Base-by-base conservation (phyloP, 2,113 vertebrate genomes). In the Zingel zingel region DNA sequence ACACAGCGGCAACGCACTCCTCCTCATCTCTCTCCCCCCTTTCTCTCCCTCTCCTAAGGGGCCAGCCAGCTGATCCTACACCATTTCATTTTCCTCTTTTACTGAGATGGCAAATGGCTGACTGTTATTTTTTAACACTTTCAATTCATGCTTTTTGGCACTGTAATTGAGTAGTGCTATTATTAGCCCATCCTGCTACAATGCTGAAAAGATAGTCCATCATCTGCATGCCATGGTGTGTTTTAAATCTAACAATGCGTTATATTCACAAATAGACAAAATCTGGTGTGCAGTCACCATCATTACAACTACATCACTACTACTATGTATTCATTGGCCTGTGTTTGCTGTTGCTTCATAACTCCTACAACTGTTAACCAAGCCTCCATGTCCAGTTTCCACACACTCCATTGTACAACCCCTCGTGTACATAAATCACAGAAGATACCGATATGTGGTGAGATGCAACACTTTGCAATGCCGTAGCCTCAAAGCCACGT, bases 21-120 rank as follows among this genome's bases (percentile, higher is more conserved):
- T 82, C 75, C 30, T 81, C 81, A 57, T 70, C 83, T n/a, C 77
- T 45, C 74, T n/a, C 36, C 57, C 74, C 67, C 45, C 63, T 30
- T 43, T 83, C 83, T 75, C 84, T 77, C 67, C 70, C 76, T 79
- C 88, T 91, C 90, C 88, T 92, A 71, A 33, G 92, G 92, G 90
- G 85, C 86, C 80, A 87, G 83, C 89, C 93, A 92, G 91, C 89
- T 94, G 94, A 94, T 94, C 82, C 87, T 89, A 90, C 91, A 92
- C 92, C 91, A 92, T 94, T 94, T 93, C 90, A 93, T 89, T 91
- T 93, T 86, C 84, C 83, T 86, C 81, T 82, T 91, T 80, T 57
- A 78, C 90, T 66, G 83, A 59, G 82, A 88, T 89, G 90, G 84
- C 87, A 93, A 93, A 93, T 86, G 91, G 86, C 90, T 92, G 90